phyloP scores from a whole-genome alignment of 1,140 invertebrate species.

The Aricia agestis region DNA sequence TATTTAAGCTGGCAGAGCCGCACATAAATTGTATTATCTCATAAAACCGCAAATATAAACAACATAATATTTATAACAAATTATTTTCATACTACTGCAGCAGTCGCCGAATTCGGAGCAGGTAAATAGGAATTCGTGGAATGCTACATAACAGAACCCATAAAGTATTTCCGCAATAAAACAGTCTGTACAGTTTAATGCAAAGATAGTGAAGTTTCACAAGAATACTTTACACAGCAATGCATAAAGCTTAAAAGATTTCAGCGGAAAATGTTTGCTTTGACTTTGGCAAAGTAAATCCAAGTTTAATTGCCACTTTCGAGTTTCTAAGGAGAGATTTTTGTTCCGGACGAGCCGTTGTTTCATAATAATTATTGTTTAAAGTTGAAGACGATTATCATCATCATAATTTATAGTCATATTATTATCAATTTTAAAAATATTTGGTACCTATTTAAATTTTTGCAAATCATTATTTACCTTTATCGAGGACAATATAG shows the following conservation, averaged over 20 bases:
- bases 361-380: not conserved
- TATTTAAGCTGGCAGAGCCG: too few species aligned
- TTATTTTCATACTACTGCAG: not conserved
- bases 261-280: not conserved
- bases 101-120: not conserved
- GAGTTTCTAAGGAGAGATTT: not conserved
- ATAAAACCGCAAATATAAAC: too few species aligned
- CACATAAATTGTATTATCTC: too few species aligned
- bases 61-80: too few species aligned
- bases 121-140: not conserved
- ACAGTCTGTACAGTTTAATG: not conserved
- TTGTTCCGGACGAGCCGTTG: not conserved
- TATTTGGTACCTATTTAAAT: too few species aligned
- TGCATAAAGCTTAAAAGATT: constrained; percentile 8
- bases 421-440: too few species aligned
- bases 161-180: not conserved
- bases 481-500: too few species aligned
- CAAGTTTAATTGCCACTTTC: constrained; percentile 7
- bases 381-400: not conserved
- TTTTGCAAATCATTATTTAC: too few species aligned
- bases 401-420: not conserved
- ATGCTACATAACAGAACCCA: not conserved
- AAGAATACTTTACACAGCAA: not conserved
- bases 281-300: constrained; percentile 10
- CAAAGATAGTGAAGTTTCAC: not conserved